phyloP scores from a whole-genome alignment of 2,888 invertebrate species.

The Amiota minor region DNA sequence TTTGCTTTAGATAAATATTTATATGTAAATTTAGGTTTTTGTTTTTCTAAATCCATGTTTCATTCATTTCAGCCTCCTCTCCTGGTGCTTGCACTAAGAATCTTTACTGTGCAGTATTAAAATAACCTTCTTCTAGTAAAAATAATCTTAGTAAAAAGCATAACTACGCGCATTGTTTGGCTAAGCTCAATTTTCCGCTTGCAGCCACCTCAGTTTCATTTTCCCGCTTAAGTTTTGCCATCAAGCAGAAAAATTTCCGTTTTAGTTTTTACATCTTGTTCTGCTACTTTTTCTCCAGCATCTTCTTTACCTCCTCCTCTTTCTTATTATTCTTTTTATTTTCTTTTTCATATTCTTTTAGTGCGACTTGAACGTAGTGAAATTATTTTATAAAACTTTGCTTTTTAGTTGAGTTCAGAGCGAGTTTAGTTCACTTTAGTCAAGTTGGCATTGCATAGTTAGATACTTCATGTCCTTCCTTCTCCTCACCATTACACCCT shows the following conservation, averaged over 20 bases:
- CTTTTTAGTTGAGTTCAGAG: conserved; percentile 56
- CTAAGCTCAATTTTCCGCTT: conserved; percentile 58
- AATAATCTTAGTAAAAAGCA: conserved; percentile 47
- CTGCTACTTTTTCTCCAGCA: no score
- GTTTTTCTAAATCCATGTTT: not conserved
- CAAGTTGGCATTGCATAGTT: not conserved
- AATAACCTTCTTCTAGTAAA: no score
- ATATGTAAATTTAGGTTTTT: not conserved
- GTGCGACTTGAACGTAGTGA: conserved; percentile 46
- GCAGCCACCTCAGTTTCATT: conserved; percentile 21
- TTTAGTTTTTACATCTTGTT: conserved; percentile 1
- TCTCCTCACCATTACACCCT: not conserved
- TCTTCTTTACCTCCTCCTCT: conserved; percentile 44
- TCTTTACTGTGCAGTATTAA: no score
- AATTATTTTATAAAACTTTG: conserved; percentile 67
- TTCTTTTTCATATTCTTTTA: conserved; percentile 33
- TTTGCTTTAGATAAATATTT: conserved; percentile 32
- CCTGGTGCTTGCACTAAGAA: not conserved
- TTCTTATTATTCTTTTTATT: conserved; percentile 47
- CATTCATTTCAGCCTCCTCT: no score
- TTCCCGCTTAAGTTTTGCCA: not conserved
- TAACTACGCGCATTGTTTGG: conserved; percentile 61
- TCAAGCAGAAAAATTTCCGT: conserved; percentile 5
- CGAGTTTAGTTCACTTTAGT: conserved; percentile 6
- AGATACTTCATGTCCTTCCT: not conserved